Conservation (phyloP, 2,888 invertebrate species). For the Acleris emargana region DNA sequence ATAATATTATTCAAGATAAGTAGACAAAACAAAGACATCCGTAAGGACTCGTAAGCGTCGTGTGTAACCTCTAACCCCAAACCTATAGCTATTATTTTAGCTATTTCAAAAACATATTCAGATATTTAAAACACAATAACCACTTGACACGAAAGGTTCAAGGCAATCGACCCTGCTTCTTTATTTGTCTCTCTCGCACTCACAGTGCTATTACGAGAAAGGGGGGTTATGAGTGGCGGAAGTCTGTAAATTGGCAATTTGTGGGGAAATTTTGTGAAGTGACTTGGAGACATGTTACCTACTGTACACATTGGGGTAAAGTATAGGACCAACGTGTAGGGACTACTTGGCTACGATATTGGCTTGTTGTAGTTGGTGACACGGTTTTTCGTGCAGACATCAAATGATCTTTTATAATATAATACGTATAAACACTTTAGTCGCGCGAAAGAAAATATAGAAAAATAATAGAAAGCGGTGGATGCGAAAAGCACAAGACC, state of each 20-base stretch:
- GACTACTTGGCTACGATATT: too few species aligned
- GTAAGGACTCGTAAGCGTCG: background rate
- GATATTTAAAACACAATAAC: constrained; percentile 9
- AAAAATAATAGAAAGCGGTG: too few species aligned
- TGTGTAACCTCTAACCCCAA: background rate
- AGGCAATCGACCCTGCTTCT: background rate
- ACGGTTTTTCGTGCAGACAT: too few species aligned
- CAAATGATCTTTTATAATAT: too few species aligned
- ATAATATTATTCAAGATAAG: too few species aligned
- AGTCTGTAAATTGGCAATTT: constrained; percentile 12
- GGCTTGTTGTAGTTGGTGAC: too few species aligned
- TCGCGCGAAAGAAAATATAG: too few species aligned
- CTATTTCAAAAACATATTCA: constrained; percentile 1
- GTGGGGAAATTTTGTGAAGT: constrained; percentile 10
- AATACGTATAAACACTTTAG: too few species aligned
- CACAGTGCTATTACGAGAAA: background rate
- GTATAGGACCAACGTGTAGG: too few species aligned
- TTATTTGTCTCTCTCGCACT: background rate
- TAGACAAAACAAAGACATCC: too few species aligned
- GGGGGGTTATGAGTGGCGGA: constrained; percentile 4
- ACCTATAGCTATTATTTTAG: background rate
- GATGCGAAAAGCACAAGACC: too few species aligned
- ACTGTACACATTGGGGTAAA: too few species aligned
- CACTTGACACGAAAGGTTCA: constrained; percentile 12
- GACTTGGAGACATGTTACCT: background rate